phyloP scores from a whole-genome alignment of 2,888 invertebrate genomes.

The Polia nebulosa region DNA sequence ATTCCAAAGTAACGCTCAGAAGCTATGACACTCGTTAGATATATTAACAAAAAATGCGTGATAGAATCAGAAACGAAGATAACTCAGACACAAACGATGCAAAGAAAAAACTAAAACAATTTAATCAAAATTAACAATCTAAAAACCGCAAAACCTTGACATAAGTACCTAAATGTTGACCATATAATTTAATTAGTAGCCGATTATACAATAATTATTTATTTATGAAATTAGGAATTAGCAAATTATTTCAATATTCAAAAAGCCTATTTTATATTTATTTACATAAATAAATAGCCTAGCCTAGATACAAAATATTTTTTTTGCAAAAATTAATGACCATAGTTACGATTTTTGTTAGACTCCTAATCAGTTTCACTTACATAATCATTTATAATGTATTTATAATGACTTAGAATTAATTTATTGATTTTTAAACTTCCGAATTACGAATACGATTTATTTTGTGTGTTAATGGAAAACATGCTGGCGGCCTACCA shows the following conservation, averaged over 20 bases:
- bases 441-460: background rate
- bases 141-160: no score
- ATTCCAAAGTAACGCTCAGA: no score
- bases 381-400: conserved; percentile 6
- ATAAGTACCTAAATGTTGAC: background rate
- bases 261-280: background rate
- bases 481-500: background rate
- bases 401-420: background rate
- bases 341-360: background rate
- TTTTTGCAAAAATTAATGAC: background rate
- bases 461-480: background rate
- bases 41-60: no score
- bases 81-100: no score
- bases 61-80: no score
- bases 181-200: background rate
- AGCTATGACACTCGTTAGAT: no score
- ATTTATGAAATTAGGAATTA: background rate
- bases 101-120: background rate
- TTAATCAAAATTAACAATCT: background rate
- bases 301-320: background rate
- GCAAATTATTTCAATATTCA: background rate
- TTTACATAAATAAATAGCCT: background rate
- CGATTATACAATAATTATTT: background rate
- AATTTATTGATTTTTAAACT: background rate
- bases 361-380: background rate